phyloP scores from a whole-genome alignment of 1,140 invertebrate genomes.

The Lithobius niger region DNA sequence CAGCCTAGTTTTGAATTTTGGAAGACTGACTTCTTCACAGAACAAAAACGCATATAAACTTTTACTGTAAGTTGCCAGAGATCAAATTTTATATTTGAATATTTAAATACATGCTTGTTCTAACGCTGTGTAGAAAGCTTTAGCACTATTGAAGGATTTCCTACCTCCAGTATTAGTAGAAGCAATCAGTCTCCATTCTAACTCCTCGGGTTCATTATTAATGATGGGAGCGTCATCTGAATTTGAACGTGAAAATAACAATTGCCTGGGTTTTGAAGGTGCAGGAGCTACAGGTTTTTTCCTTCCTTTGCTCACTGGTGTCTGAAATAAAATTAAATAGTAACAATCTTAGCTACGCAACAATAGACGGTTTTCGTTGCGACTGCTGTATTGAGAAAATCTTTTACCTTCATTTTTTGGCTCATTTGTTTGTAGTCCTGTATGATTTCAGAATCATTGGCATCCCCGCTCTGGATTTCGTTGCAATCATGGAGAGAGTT shows the following conservation, averaged over 20 bases:
- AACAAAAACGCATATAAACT: too few species aligned
- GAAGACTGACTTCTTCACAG: too few species aligned
- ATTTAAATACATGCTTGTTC: too few species aligned
- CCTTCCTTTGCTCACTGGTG: not conserved
- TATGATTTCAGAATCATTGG: constrained; percentile 57
- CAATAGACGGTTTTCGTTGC: not conserved
- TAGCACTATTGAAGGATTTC: constrained; percentile 13
- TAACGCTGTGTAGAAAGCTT: not conserved
- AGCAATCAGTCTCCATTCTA: constrained; percentile 51
- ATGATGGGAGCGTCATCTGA: constrained; percentile 33
- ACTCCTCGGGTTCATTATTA: constrained; percentile 39
- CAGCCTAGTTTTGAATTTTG: too few species aligned
- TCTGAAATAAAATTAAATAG: constrained; percentile 7
- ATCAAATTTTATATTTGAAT: too few species aligned
- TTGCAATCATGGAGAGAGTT: constrained; percentile 64
- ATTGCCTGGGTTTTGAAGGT: constrained; percentile 45
- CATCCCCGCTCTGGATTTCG: constrained; percentile 49
- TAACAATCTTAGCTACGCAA: not conserved
- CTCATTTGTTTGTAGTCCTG: constrained; percentile 62
- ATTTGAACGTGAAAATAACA: constrained; percentile 46
- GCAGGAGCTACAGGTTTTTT: constrained; percentile 20
- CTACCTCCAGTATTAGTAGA: constrained; percentile 40
- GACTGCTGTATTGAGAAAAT: not conserved
- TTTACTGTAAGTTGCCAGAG: too few species aligned
- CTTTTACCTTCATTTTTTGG: constrained; percentile 11